phyloP scores from a whole-genome alignment of 2,797 vertebrate genomes.

The Peromyscus aztecus region DNA sequence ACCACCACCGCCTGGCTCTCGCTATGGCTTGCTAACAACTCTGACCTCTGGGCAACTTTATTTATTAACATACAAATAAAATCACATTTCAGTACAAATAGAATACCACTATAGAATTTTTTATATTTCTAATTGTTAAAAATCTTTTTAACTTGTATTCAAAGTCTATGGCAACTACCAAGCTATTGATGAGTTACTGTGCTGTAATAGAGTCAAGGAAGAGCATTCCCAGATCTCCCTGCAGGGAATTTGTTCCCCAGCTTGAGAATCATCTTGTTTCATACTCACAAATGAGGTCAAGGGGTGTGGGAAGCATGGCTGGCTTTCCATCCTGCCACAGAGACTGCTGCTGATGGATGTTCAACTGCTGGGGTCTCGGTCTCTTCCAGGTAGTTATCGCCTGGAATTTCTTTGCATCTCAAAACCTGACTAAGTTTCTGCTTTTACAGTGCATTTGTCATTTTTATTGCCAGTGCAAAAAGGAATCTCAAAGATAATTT shows the following conservation, averaged over 20 bases:
- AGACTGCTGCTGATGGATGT: too few relatives aligned
- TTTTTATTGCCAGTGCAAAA: neutral
- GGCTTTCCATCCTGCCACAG: neutral
- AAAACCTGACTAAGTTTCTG: neutral
- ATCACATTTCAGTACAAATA: too few relatives aligned
- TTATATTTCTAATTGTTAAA: neutral
- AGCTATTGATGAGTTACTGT: neutral
- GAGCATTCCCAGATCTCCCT: neutral
- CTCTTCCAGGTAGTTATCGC: neutral
- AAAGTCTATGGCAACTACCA: neutral
- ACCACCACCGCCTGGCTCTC: too few relatives aligned
- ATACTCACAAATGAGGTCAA: neutral
- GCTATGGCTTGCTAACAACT: too few relatives aligned
- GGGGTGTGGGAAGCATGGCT: too few relatives aligned
- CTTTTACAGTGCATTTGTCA: neutral
- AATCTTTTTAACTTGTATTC: neutral
- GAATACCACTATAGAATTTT: too few relatives aligned
- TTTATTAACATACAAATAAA: too few relatives aligned
- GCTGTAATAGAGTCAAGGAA: neutral
- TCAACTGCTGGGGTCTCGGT: too few relatives aligned
- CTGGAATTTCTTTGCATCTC: neutral
- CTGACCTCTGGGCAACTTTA: too few relatives aligned
- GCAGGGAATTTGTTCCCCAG: neutral
- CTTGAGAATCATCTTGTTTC: neutral
- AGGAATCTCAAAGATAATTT: neutral